Evolutionary conservation across 2,888 invertebrate species (phyloP), one percentile per base, ranked within the genome.

Genomic region (Dryomyza anilis): DNA sequence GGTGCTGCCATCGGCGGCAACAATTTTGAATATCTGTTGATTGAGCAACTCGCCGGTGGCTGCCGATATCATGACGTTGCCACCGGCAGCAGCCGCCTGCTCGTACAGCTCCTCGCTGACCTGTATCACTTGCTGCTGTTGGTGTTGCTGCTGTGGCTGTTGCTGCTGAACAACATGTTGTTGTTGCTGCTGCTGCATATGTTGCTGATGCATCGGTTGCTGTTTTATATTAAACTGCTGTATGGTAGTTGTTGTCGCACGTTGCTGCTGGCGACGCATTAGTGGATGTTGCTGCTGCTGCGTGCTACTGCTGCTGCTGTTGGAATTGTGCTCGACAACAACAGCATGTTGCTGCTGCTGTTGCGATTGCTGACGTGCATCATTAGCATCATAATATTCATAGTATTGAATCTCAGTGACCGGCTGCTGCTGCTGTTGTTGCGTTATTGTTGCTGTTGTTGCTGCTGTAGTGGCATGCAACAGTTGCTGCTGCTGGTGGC

Each of bases 11-110:
- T 82, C 82, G 23, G 81, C 78, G 33, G 77, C 80, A 16, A 82
- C 80, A 70, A 83, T 80, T 73, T 83, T 83, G 45, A 82, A 81
- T 58, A 83, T 81, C 70, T 83, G 83, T 48, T 81, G 81, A 73
- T 81, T 83, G 3, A 81, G 70, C 56, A 82, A 68, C 67, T 82
- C 81, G 64, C 74, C 77, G 21, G 75, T 72, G 23, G 75, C 72
- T 29, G 76, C 67, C 46, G 75, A 75, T 57, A 76, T 72, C 76
- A 76, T 74, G 66, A 76, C 72, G 67, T 72, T 74, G 16, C 68
- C 66, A 30, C 68, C 70, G 30, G 69, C 69, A 61, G 71, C 59
- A 27, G 70, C 48, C 19, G 69, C 65, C 63, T 72, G 70, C 33
- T 77, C 78, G 50, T 76, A 70, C 67, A 73, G 74, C 56, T 78